A percentile compares a stretch with the other conserved stretches of the same genome.
phyloP scores from a whole-genome alignment of 1,140 invertebrate species.

The Caenorhabditis latens region DNA sequence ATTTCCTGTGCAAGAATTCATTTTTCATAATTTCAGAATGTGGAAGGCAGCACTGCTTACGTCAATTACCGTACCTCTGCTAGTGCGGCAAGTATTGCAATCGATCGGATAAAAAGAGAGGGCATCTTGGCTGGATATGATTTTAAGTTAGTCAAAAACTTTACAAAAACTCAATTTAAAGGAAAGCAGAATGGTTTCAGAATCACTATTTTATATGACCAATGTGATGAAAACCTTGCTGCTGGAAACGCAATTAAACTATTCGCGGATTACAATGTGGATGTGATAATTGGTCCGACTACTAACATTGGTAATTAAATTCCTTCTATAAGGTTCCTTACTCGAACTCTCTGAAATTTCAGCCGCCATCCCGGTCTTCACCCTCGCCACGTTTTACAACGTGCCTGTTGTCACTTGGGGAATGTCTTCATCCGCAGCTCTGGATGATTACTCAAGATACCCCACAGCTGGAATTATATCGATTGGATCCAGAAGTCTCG shows the following conservation, averaged over 20 bases:
- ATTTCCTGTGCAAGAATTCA: neutral
- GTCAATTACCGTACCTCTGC: conserved; percentile 37
- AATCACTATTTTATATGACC: conserved; percentile 27
- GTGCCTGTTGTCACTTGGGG: neutral
- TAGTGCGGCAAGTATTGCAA: conserved; percentile 39
- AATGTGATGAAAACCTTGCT: conserved; percentile 37
- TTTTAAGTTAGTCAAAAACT: neutral
- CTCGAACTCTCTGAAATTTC: neutral
- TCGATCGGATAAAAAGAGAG: conserved; percentile 25
- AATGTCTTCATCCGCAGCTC: conserved; percentile 10
- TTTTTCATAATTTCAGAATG: conserved; percentile 20
- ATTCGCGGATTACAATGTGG: neutral
- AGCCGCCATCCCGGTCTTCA: conserved; percentile 23
- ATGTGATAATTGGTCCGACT: conserved; percentile 29
- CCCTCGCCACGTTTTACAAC: conserved; percentile 8
- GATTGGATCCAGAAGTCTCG: conserved; percentile 12
- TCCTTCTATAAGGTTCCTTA: neutral
- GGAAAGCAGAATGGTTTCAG: neutral
- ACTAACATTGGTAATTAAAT: neutral
- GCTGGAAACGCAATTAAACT: conserved; percentile 38
- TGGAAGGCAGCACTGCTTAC: conserved; percentile 24
- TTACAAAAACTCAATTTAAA: neutral
- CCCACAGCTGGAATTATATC: conserved; percentile 19
- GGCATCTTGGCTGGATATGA: conserved; percentile 2
- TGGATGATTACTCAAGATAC: conserved; percentile 5